Conservation (phyloP, 2,797 vertebrate species). For the Pagetopsis macropterus region DNA sequence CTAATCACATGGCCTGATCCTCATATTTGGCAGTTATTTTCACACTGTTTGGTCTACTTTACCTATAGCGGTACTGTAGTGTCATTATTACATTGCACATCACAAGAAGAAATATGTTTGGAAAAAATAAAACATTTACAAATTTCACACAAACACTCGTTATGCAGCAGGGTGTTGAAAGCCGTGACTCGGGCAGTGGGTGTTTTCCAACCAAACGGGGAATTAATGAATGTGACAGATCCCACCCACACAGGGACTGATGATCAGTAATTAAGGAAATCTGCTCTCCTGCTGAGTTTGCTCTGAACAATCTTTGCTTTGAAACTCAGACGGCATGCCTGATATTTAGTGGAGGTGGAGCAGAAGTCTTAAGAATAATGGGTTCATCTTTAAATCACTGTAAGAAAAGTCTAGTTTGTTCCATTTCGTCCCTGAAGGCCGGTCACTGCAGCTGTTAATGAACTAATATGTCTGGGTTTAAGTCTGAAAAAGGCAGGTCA, state of each 20-base stretch:
- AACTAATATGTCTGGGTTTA: constrained; percentile 37
- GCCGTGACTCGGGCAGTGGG: constrained; percentile 38
- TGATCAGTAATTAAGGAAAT: constrained; percentile 43
- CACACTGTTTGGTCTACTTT: constrained; percentile 30
- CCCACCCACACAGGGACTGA: constrained; percentile 34
- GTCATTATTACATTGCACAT: constrained; percentile 20
- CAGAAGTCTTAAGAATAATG: neutral
- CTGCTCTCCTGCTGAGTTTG: constrained; percentile 29
- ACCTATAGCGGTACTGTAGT: constrained; percentile 10
- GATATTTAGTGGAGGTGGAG: constrained; percentile 11
- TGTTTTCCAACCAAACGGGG: constrained; percentile 39
- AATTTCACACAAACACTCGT: constrained; percentile 36
- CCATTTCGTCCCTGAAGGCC: constrained; percentile 11
- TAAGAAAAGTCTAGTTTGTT: neutral
- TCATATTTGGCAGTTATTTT: constrained; percentile 35
- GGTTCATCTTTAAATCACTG: constrained; percentile 21
- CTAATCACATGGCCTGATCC: constrained; percentile 15
- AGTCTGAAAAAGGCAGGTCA: constrained; percentile 16
- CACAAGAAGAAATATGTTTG: constrained; percentile 31
- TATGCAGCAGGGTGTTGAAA: constrained; percentile 40
- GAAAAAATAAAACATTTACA: constrained; percentile 25
- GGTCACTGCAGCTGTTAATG: constrained; percentile 20
- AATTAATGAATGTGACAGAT: constrained; percentile 56
- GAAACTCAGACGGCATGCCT: constrained; percentile 2
- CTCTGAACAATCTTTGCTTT: constrained; percentile 11